Percentiles rank a stretch among this genome's conserved stretches.
phyloP scores from a whole-genome alignment of 2,113 vertebrate species.

The Myocastor coypus region DNA sequence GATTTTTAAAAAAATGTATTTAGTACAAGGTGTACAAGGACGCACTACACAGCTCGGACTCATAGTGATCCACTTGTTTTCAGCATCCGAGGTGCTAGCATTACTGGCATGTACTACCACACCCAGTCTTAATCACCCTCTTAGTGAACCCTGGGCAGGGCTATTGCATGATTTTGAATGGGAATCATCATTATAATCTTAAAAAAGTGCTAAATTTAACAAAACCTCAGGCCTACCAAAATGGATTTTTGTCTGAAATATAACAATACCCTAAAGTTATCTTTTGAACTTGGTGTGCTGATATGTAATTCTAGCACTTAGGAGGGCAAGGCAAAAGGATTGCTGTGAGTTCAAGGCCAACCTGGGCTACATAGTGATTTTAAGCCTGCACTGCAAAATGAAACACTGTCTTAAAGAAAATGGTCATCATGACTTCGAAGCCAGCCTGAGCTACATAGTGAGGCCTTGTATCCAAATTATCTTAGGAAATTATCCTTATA shows the following conservation, averaged over 20 bases:
- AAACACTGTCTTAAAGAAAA: no score
- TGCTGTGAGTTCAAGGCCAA: neutral
- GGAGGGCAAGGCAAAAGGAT: neutral
- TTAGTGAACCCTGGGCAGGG: no score
- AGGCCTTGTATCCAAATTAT: neutral
- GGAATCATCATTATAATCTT: neutral
- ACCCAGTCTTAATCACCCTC: no score
- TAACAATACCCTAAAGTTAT: slow-evolving; percentile 11
- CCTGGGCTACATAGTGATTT: neutral
- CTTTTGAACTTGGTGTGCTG: neutral
- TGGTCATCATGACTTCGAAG: neutral
- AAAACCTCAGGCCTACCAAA: neutral
- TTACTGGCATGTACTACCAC: no score
- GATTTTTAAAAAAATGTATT: neutral
- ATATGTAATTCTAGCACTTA: neutral
- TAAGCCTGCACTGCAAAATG: neutral
- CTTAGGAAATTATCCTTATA: slow-evolving; percentile 37
- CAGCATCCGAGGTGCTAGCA: no score
- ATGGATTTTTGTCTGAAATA: slow-evolving; percentile 45
- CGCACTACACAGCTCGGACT: no score
- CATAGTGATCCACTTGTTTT: no score
- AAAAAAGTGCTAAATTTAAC: slow-evolving; percentile 36
- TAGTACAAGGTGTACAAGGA: no score
- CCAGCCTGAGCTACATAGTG: neutral
- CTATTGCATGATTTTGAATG: slow-evolving; percentile 32